Evolutionary conservation across 2,113 vertebrate genomes (phyloP), one percentile per base, ranked within the genome.

Genomic region (Kobus ellipsiprymnus): DNA sequence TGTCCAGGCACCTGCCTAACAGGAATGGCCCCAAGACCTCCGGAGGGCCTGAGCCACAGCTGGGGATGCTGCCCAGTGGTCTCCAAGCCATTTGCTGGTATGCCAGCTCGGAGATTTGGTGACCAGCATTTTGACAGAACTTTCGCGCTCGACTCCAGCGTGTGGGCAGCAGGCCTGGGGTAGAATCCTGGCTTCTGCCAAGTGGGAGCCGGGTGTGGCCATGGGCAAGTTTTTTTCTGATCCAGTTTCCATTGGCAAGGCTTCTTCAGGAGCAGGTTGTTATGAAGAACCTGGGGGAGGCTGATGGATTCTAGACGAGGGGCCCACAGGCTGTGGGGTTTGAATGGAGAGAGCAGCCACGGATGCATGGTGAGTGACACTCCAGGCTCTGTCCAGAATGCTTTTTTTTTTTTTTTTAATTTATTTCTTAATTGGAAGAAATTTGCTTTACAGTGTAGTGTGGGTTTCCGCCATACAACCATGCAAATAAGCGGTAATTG

Each of bases 351-450:
- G 3, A 29, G 86, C 23, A 36, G 46, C 74, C 57, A 48, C 0
- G 2, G n/a, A 36, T 12, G 23, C 62, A 1, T 0, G 9, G 11
- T 16, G 40, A 57, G 40, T 1, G 0, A 48, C 30, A 50, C 14
- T 23, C 16, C 6, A 5, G 17, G 17, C 29, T 74, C 33, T 74
- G 21, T 44, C 17, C 62, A 84, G 16, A 29, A 29, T 19, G 27
- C 52, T 44, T 50, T 59, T n/a, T 21, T n/a, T 59, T n/a, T 21
- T n/a, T n/a, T 36, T n/a, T 36, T 23, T 0, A 67, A 36, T 40
- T 74, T 40, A 40, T 74, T 74, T 71, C 67, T 23, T 74, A 74
- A 74, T 74, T 74, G 36, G 67, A 74, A n/a, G 19, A 74, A 74
- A 21, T 74, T 74, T 74, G 67, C 67, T 71, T 71, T 40, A 71